A percentile compares a stretch with the other conserved stretches of the same genome.
phyloP scores from a whole-genome alignment of 2,113 vertebrate species.

The Coregonus clupeaformis region DNA sequence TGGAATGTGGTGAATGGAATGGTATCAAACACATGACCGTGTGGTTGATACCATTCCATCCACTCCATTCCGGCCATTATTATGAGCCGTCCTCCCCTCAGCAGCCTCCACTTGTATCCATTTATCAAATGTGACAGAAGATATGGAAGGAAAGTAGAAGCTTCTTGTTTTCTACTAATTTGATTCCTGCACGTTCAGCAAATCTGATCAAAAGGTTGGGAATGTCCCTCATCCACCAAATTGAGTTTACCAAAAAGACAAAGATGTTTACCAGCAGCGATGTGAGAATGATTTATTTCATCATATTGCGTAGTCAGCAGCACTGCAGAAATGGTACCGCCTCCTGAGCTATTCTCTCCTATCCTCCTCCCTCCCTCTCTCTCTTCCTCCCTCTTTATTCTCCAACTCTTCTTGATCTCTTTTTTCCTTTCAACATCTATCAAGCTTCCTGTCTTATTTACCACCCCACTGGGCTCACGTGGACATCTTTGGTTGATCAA shows the following conservation, averaged over 20 bases:
- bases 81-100: too few relatives aligned
- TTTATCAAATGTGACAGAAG: conserved; percentile 7
- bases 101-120: neutral
- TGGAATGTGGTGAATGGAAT: too few relatives aligned
- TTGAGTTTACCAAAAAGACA: neutral
- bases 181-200: conserved; percentile 5
- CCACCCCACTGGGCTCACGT: too few relatives aligned
- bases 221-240: conserved; percentile 3
- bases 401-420: neutral
- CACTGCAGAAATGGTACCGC: conserved; percentile 2
- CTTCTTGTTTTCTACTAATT: neutral
- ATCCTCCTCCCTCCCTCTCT: too few relatives aligned
- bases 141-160: neutral
- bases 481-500: too few relatives aligned
- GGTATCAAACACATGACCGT: too few relatives aligned
- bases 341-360: too few relatives aligned
- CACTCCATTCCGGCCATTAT: too few relatives aligned
- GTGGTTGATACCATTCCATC: too few relatives aligned
- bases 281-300: neutral
- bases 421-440: neutral
- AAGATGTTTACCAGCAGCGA: conserved; percentile 1
- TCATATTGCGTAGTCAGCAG: neutral
- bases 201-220: neutral
- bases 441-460: neutral
- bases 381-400: neutral